A percentile compares a stretch with the other conserved stretches of the same genome.
Evolutionary conservation across 2,888 invertebrate genomes (phyloP).

Genomic region (Xestia ashworthii): DNA sequence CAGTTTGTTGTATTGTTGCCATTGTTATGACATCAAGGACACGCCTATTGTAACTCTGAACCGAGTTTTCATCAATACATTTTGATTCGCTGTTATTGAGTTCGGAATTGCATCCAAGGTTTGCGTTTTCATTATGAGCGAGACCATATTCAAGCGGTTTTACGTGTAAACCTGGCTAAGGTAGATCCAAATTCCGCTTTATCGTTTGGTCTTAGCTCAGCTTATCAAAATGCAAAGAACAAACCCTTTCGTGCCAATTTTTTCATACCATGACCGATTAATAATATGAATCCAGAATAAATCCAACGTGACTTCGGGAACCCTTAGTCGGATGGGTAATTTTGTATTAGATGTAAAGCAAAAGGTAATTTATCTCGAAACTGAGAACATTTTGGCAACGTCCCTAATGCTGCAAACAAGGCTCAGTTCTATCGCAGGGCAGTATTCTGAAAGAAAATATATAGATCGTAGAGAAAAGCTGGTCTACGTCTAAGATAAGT

Average conservation of each 20-base stretch:
- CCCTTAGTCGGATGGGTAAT: neutral
- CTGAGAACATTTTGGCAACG: neutral
- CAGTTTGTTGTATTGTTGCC: neutral
- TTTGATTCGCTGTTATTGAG: conserved; percentile 19
- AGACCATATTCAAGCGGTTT: neutral
- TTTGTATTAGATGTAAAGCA: too few relatives aligned
- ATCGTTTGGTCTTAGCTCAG: neutral
- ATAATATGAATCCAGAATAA: neutral
- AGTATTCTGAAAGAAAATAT: neutral
- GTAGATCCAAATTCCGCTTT: neutral
- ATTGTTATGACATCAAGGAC: neutral
- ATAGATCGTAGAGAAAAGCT: conserved; percentile 16
- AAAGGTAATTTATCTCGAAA: neutral
- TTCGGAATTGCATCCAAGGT: conserved; percentile 18
- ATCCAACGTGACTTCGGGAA: neutral
- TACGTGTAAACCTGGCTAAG: neutral
- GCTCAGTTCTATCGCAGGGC: neutral
- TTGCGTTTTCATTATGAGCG: neutral
- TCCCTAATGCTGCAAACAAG: neutral
- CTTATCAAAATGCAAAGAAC: neutral
- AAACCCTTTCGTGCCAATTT: neutral
- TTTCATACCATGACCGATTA: neutral
- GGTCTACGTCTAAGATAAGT: neutral
- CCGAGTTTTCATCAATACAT: conserved; percentile 14
- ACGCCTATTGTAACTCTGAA: conserved; percentile 23